Evolutionary conservation across 2,113 vertebrate genomes (phyloP).

Genomic region (Catagonus wagneri): DNA sequence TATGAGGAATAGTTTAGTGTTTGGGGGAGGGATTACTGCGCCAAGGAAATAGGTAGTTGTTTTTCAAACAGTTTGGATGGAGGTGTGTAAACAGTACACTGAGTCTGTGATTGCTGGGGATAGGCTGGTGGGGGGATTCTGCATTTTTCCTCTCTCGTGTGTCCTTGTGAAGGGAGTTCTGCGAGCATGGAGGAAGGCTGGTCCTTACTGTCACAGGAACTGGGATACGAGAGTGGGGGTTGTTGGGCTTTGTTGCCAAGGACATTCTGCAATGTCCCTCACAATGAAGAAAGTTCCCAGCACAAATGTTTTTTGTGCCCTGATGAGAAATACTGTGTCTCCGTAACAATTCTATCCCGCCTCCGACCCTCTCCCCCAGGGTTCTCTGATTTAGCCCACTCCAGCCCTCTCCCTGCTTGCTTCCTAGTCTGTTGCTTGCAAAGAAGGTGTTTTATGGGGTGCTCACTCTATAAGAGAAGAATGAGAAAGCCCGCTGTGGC

Average conservation of each 20-base stretch:
- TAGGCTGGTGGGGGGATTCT: neutral
- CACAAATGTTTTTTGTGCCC: neutral
- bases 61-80: neutral
- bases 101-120: neutral
- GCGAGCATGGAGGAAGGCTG: fast-evolving
- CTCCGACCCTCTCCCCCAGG: too few relatives aligned
- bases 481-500: neutral
- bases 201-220: neutral
- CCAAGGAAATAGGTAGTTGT: fast-evolving
- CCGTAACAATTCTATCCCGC: neutral
- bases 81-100: neutral
- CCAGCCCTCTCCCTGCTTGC: neutral
- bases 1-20: neutral
- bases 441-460: neutral
- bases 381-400: neutral
- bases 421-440: neutral
- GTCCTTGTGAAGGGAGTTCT: neutral
- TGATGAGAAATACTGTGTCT: neutral
- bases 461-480: neutral
- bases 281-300: neutral
- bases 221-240: neutral
- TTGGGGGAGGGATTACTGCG: neutral
- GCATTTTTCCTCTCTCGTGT: neutral
- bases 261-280: neutral
- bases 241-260: neutral